Conservation (phyloP, 2,797 vertebrate genomes). For the Podargus strigoides region DNA sequence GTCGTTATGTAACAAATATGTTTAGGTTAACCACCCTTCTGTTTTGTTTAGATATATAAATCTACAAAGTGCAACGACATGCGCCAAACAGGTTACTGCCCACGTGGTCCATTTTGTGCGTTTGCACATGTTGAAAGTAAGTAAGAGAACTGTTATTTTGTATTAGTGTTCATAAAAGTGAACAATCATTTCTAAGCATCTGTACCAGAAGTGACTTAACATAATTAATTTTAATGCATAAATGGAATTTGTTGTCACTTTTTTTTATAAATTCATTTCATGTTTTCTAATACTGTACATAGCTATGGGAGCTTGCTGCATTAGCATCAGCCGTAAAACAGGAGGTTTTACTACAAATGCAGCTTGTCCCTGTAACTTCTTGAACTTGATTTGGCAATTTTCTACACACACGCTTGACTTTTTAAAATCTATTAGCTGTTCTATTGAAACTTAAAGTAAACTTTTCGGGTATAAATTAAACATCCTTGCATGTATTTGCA, state of each 20-base stretch:
- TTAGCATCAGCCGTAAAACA: neutral
- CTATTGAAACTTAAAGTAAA: neutral
- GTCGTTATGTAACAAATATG: neutral
- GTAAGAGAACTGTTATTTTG: constrained; percentile 25
- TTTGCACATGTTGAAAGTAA: constrained; percentile 93
- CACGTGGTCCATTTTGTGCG: constrained; percentile 91
- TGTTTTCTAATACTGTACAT: neutral
- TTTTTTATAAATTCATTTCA: neutral
- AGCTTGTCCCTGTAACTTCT: neutral
- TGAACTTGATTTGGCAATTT: neutral
- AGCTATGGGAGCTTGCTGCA: neutral
- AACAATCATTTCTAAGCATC: neutral
- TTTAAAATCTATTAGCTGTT: neutral
- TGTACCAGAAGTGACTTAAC: neutral
- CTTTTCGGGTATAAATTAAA: neutral
- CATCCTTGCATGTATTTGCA: neutral
- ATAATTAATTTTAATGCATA: neutral
- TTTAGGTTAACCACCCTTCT: neutral
- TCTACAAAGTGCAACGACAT: constrained; percentile 95
- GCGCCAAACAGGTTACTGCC: constrained; percentile 90
- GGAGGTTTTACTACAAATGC: neutral
- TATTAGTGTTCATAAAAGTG: neutral
- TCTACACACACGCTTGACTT: neutral
- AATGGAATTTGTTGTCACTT: neutral
- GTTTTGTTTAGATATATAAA: constrained; percentile 86